Percentiles rank a stretch among this genome's conserved stretches.
Conservation (phyloP, 2,797 vertebrate species). For the Myoxocephalus aenaeus region DNA sequence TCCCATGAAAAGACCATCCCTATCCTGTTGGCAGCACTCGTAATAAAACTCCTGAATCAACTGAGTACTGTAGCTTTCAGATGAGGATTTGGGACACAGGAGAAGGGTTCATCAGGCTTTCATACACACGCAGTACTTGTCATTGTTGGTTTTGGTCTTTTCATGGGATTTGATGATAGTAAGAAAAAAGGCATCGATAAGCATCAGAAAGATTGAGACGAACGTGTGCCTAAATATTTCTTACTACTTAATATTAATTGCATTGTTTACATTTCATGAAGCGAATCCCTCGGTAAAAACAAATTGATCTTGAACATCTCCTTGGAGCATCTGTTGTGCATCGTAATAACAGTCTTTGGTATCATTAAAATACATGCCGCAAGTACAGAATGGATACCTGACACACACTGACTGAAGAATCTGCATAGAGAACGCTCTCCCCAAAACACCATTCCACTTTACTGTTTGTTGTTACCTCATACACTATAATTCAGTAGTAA, state of each 20-base stretch:
- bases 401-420: background rate
- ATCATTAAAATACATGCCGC: background rate
- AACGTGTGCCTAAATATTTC: background rate
- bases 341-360: slow-evolving; percentile 33
- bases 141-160: background rate
- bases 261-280: background rate
- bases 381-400: slow-evolving; percentile 1
- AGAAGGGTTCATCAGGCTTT: background rate
- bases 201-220: background rate
- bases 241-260: background rate
- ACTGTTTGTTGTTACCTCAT: no score
- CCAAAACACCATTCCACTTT: no score
- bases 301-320: background rate
- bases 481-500: background rate
- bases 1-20: background rate
- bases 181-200: background rate
- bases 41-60: background rate
- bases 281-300: background rate
- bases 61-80: background rate
- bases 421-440: slow-evolving; percentile 17
- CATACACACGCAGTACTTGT: background rate
- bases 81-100: background rate
- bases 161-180: background rate
- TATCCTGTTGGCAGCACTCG: background rate
- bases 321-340: background rate